Conservation (phyloP, 1,140 invertebrate species). For the Solenopsis invicta region DNA sequence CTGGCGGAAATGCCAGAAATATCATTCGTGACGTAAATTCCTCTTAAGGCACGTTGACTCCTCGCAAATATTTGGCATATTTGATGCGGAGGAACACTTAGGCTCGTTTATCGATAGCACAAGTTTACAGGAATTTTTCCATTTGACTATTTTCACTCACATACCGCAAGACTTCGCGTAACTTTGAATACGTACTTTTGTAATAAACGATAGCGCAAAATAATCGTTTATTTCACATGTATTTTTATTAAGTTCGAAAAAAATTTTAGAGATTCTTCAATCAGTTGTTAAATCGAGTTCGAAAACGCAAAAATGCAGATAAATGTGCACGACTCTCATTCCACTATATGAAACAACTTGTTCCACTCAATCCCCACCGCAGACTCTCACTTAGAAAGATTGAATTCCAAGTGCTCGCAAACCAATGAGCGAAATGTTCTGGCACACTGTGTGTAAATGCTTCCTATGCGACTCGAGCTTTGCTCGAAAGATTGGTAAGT, state of each 20-base stretch:
- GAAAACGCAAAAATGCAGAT: constrained; percentile 1
- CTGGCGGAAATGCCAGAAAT: constrained; percentile 20
- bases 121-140: neutral
- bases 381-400: constrained; percentile 67
- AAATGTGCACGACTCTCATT: constrained; percentile 9
- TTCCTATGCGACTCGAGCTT: constrained; percentile 30
- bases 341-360: constrained; percentile 57
- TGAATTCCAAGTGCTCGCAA: constrained; percentile 59
- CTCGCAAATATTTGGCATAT: constrained; percentile 34
- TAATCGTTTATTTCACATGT: constrained; percentile 5
- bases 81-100: constrained; percentile 24
- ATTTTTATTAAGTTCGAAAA: neutral
- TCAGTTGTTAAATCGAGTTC: constrained; percentile 31
- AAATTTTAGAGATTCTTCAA: constrained; percentile 1
- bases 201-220: constrained; percentile 2
- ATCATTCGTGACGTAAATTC: constrained; percentile 33
- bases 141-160: constrained; percentile 8
- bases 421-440: constrained; percentile 53
- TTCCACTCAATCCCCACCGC: constrained; percentile 42
- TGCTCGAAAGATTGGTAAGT: constrained; percentile 53
- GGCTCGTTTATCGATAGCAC: neutral
- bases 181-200: neutral
- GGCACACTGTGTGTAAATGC: constrained; percentile 45
- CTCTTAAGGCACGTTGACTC: neutral
- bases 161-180: neutral